phyloP scores from a whole-genome alignment of 2,797 vertebrate species.

The Diplodus sargus region DNA sequence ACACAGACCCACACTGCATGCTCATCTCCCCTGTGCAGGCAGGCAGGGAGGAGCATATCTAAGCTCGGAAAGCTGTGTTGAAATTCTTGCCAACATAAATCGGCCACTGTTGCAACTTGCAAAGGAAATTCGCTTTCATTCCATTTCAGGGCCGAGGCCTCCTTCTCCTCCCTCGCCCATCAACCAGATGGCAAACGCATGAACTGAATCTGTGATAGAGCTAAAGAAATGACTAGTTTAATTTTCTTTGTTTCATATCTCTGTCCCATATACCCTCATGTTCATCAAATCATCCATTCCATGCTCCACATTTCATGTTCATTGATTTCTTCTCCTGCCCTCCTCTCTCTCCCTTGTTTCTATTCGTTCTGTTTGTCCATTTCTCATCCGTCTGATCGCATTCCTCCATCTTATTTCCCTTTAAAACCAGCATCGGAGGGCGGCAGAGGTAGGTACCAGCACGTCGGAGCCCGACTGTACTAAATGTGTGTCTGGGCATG shows the following conservation, averaged over 20 bases:
- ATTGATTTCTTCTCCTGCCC: slow-evolving; percentile 20
- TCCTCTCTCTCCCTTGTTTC: slow-evolving; percentile 14
- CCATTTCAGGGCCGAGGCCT: slow-evolving; percentile 50
- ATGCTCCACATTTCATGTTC: not conserved
- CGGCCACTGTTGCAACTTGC: slow-evolving; percentile 72
- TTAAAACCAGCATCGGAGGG: slow-evolving; percentile 74
- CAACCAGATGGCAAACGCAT: slow-evolving; percentile 10
- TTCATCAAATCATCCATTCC: not conserved
- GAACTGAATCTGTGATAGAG: not conserved
- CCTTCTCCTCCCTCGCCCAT: slow-evolving; percentile 22
- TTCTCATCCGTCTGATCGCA: slow-evolving; percentile 34
- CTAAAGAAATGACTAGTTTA: not conserved
- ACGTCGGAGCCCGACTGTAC: slow-evolving; percentile 23
- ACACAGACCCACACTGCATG: not conserved
- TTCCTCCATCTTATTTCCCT: slow-evolving; percentile 28
- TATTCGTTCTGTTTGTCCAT: slow-evolving; percentile 26
- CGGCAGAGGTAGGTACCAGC: slow-evolving; percentile 79
- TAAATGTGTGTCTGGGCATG: slow-evolving; percentile 16
- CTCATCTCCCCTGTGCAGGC: slow-evolving; percentile 4
- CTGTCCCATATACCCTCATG: not conserved
- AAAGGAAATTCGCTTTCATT: slow-evolving; percentile 55
- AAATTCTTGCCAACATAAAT: slow-evolving; percentile 56
- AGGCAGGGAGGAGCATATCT: slow-evolving; percentile 30
- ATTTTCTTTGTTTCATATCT: slow-evolving; percentile 15
- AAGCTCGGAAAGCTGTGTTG: slow-evolving; percentile 5